Evolutionary conservation across 1,140 invertebrate genomes (phyloP).

Genomic region (Ceratina japonica): DNA sequence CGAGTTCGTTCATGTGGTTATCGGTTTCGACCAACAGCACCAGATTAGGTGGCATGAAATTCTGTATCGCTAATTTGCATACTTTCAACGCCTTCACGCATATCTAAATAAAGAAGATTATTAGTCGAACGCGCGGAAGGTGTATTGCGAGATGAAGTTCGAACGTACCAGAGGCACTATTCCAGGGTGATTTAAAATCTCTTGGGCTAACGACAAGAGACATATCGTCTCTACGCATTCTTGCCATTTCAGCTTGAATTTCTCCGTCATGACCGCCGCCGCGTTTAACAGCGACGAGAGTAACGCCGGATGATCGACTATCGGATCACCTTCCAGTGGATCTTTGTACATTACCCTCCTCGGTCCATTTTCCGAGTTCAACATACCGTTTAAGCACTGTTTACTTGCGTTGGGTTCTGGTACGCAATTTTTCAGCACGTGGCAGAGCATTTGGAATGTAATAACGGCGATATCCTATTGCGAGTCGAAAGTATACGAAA

Average conservation of each 20-base stretch:
- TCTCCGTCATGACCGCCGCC: conserved; percentile 82
- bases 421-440: conserved; percentile 83
- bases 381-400: conserved; percentile 32
- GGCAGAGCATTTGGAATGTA: conserved; percentile 85
- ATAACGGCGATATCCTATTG: conserved; percentile 83
- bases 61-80: conserved; percentile 84
- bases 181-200: conserved; percentile 80
- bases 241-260: conserved; percentile 86
- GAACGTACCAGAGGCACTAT: conserved; percentile 78
- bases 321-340: conserved; percentile 73
- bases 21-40: conserved; percentile 85
- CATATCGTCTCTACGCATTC: conserved; percentile 86
- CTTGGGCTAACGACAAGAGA: conserved; percentile 79
- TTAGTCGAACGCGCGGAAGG: neutral
- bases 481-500: conserved; percentile 19
- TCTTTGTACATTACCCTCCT: conserved; percentile 61
- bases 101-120: conserved; percentile 78
- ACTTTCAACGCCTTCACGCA: conserved; percentile 85
- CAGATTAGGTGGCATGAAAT: conserved; percentile 87
- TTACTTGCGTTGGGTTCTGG: conserved; percentile 40
- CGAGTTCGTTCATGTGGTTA: conserved; percentile 83
- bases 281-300: conserved; percentile 82
- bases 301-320: conserved; percentile 77
- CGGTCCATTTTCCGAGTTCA: conserved; percentile 40
- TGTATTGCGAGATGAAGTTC: neutral